A percentile compares a stretch with the other conserved stretches of the same genome.
phyloP scores from a whole-genome alignment of 2,797 vertebrate genomes.

The Acrossocheilus fasciatus region DNA sequence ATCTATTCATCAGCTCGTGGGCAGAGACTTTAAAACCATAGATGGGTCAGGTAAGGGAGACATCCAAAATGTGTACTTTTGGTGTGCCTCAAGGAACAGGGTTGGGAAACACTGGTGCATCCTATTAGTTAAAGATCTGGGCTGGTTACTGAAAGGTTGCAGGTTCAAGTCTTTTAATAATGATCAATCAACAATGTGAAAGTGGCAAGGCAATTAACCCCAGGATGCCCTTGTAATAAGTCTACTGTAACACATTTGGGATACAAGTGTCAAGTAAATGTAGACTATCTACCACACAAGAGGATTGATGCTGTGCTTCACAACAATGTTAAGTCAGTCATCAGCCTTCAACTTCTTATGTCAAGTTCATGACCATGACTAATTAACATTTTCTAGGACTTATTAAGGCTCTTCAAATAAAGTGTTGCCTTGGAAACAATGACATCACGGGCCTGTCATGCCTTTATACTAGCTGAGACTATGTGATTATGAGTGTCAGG shows the following conservation, averaged over 20 bases:
- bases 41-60: background rate
- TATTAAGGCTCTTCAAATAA: slow-evolving; percentile 53
- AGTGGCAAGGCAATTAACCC: slow-evolving; percentile 34
- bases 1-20: background rate
- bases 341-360: slow-evolving; percentile 39
- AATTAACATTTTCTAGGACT: slow-evolving; percentile 59
- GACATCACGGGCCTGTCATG: slow-evolving; percentile 50
- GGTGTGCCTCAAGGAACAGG: background rate
- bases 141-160: slow-evolving; percentile 16
- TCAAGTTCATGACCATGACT: slow-evolving; percentile 51
- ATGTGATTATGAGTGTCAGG: slow-evolving; percentile 67
- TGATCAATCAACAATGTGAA: background rate
- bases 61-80: background rate
- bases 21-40: background rate
- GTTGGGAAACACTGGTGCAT: background rate
- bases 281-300: slow-evolving; percentile 25
- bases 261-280: slow-evolving; percentile 27
- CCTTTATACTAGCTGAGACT: slow-evolving; percentile 51
- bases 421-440: slow-evolving; percentile 60
- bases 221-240: slow-evolving; percentile 12
- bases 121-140: background rate
- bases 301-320: slow-evolving; percentile 17
- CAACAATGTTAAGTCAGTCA: slow-evolving; percentile 42
- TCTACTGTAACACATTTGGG: slow-evolving; percentile 23
- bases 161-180: slow-evolving; percentile 24